Base-by-base conservation (phyloP, 2,888 invertebrate species). In the Rotaria magnacalcarata region DNA sequence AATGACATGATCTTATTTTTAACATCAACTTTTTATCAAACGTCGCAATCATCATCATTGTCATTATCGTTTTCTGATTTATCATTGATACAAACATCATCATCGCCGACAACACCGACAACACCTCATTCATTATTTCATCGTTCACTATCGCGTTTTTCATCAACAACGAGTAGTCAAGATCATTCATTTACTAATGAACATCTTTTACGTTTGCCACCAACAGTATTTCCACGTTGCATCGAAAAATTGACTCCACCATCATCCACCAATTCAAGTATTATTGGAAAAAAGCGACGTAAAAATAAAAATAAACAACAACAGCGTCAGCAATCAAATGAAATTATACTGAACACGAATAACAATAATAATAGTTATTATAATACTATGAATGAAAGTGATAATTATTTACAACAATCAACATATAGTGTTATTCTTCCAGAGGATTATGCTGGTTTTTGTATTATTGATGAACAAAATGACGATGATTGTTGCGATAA, bases 1-100 rank as follows among this genome's bases (percentile, higher is more conserved):
- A n/a, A 80, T n/a, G 80, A 80, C n/a, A 80, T 80, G 80, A 80
- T 80, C n/a, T 80, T 80, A 47, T 80, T 80, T 80, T 8, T 80
- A 24, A 80, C 80, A 80, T 80, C 80, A 11, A 80, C 4, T 47
- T 80, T 80, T 47, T 80, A 80, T 80, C 80, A 80, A 80, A 52
- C 52, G 14, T 52, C 52, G 16, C 52, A 52, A 52, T 8, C 75
- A 80, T 80, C 47, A 24, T 21, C 75, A 80, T 47, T 47, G 5
- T 43, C 47, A 2, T 0, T 47, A 24, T 19, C 80, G 6, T 80
- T 43, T 47, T 47, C 43, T 1, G 80, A 80, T 80, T 47, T 47
- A 24, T 47, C 80, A 47, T 47, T 47, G 6, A 80, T 47, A 14
- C 43, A 24, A 19, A 8, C 80, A 10, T 47, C 80, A 19, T 19